Base-by-base conservation (phyloP, 2,113 vertebrate species). In the Barnardius zonarius region DNA sequence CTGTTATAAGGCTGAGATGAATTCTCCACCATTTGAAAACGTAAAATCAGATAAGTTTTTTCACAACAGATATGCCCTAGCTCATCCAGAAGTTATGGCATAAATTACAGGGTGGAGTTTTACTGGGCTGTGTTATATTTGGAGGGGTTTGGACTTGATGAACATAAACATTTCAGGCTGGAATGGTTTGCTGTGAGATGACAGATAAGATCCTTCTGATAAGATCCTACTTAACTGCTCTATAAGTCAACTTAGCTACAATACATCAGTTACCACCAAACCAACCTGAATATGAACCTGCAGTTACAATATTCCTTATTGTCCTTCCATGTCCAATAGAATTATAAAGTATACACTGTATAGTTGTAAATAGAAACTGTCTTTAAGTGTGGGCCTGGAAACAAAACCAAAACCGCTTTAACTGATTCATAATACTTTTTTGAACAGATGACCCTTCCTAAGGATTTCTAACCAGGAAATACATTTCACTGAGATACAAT, bases 81-180 rank as follows among this genome's bases (percentile, higher is more conserved):
- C 72, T 92, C 64, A 81, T 33, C 37, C 55, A 78, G 39, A 87
- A 85, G 37, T 63, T 85, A 84, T n/a, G 67, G 44, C 48, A 52
- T 57, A 68, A 80, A 76, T 62, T 72, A 69, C 54, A 93, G 90
- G 63, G 90, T 90, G 84, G 74, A 91, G 75, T 54, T 95, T 89
- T 80, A 90, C 54, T 72, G 63, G 78, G 28, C 48, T 83, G 16
- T 35, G 31, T 90, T 94, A 7, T 80, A 68, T 78, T 54, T 91
- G 69, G 64, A 95, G 28, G 51, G 17, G 55, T 59, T 95, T 90
- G 79, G 85, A 88, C 75, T 39, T 88, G 54, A 80, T 59, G 52
- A 95, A 79, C 64, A 57, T 68, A 83, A 94, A 78, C 64, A 90
- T 81, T 94, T 95, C 48, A 68, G 39, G 22, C 54, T 83, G 76